These are phyloP conservation scores for Himalopsyche phryganea DNA, from an alignment of 1,140 invertebrate genomes.

Conservation along the genomic window DNA sequence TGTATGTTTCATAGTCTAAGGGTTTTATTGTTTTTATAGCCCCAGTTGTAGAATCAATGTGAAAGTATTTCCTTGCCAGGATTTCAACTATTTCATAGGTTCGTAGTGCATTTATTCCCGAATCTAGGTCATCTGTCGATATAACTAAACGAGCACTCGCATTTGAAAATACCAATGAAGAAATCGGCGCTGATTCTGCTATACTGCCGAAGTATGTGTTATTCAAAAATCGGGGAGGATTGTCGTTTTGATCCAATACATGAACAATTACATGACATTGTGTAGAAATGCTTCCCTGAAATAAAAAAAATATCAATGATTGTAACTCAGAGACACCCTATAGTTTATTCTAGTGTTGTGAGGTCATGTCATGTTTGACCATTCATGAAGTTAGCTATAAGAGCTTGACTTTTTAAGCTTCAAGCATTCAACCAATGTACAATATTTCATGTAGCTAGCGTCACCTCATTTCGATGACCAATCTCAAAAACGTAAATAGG, in stretches of 20 bases:
- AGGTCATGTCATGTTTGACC: no score
- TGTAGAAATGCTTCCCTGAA: constrained; percentile 51
- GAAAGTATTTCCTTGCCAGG: constrained; percentile 65
- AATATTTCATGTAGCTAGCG: no score
- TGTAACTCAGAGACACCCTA: no score
- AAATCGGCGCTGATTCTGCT: constrained; percentile 67
- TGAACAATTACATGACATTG: constrained; percentile 64
- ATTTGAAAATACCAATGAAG: constrained; percentile 62
- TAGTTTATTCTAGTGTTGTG: no score
- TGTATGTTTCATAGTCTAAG: constrained; percentile 74
- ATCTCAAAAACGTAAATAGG: no score
- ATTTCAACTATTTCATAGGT: constrained; percentile 78
- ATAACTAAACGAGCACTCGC: constrained; percentile 68
- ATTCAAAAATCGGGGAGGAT: constrained; percentile 70
- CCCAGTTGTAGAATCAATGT: constrained; percentile 80
- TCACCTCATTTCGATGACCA: no score
- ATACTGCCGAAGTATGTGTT: constrained; percentile 68
- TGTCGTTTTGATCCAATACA: constrained; percentile 74
- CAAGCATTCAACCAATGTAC: no score
- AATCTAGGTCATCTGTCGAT: constrained; percentile 70
- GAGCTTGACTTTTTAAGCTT: no score
- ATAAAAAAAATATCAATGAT: no score
- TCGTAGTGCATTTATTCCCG: constrained; percentile 73
- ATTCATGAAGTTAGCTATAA: no score
- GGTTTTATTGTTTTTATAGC: constrained; percentile 71